phyloP scores from a whole-genome alignment of 2,797 vertebrate genomes.

The Eulemur coronatus region DNA sequence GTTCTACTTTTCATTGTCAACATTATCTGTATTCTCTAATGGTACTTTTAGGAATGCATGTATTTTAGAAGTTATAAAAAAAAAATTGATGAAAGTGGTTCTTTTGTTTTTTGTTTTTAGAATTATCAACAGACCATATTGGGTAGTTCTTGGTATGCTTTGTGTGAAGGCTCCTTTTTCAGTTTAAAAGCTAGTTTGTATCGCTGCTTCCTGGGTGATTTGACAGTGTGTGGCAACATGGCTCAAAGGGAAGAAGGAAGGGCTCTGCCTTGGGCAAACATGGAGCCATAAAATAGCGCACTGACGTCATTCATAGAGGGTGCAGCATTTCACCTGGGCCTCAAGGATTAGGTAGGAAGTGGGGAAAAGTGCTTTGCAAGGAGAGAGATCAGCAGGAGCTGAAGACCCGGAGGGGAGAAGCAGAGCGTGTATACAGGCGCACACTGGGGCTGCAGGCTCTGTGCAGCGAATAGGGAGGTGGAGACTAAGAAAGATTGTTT shows the following conservation, averaged over 20 bases:
- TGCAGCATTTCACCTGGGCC: not conserved
- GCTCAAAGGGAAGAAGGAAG: not conserved
- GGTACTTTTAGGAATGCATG: not conserved
- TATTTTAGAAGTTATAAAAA: not conserved
- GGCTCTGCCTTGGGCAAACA: not conserved
- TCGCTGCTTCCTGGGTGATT: not conserved
- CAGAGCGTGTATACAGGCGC: rapidly evolving
- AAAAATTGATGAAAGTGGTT: not conserved
- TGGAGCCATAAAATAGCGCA: too few relatives aligned
- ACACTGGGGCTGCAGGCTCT: rapidly evolving
- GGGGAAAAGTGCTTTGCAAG: not conserved
- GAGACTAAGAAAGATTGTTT: not conserved
- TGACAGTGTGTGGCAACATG: not conserved
- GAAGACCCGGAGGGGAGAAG: not conserved
- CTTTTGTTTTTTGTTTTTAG: not conserved
- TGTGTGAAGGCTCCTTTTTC: not conserved
- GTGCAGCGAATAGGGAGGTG: not conserved
- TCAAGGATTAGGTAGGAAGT: not conserved
- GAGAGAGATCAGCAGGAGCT: not conserved
- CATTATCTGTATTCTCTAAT: not conserved
- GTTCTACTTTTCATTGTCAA: not conserved
- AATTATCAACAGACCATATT: not conserved
- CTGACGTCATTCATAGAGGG: not conserved
- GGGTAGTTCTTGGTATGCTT: not conserved
- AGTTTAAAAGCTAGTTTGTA: not conserved